A percentile compares a stretch with the other conserved stretches of the same genome.
phyloP scores from a whole-genome alignment of 2,888 invertebrate species.

The Dolichomitus sp. region DNA sequence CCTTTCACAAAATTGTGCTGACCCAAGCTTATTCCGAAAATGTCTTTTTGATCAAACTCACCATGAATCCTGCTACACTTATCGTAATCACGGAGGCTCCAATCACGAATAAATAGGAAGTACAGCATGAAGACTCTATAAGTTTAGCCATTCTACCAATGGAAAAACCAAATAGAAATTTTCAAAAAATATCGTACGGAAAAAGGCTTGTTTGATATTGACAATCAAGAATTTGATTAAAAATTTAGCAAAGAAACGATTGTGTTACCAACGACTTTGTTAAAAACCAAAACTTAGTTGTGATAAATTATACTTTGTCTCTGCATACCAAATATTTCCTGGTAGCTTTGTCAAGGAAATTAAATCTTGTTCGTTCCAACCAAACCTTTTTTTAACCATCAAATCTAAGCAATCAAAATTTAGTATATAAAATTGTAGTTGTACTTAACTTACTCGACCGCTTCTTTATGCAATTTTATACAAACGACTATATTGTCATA shows the following conservation, averaged over 20 bases:
- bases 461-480: slow-evolving; percentile 54
- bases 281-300: no score
- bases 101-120: slow-evolving; percentile 44
- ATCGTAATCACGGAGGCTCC: slow-evolving; percentile 48
- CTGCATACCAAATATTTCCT: no score
- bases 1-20: no score
- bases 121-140: slow-evolving; percentile 48
- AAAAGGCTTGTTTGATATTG: no score
- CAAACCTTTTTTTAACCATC: no score
- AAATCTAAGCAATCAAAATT: not conserved
- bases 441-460: slow-evolving; percentile 52
- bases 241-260: no score
- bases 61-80: slow-evolving; percentile 63
- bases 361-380: no score
- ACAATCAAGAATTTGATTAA: no score
- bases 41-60: slow-evolving; percentile 12
- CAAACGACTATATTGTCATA: slow-evolving; percentile 47
- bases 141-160: slow-evolving; percentile 35
- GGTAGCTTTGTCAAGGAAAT: no score
- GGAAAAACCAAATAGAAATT: not conserved
- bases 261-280: no score
- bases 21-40: no score
- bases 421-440: not conserved
- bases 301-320: no score
- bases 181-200: not conserved